Conservation (phyloP, 2,797 vertebrate genomes). For the Muraenolepis orangiensis region DNA sequence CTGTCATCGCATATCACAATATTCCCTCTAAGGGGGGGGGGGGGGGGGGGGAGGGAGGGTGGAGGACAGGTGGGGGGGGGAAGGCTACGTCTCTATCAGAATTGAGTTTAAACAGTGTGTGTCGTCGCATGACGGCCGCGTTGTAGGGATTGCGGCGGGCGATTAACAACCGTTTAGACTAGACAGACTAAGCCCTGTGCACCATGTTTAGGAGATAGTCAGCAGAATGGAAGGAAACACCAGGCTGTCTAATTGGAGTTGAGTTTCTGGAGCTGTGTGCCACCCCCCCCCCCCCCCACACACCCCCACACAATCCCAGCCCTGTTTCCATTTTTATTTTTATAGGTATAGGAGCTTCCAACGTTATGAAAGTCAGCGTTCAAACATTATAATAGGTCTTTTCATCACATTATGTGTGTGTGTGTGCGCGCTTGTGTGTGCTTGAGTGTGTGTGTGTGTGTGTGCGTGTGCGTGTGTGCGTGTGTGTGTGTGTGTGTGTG, state of each 20-base stretch:
- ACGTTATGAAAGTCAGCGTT: constrained; percentile 15
- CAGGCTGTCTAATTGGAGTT: constrained; percentile 32
- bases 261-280: constrained; percentile 48
- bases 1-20: background rate
- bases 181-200: constrained; percentile 13
- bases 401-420: constrained; percentile 8
- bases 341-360: constrained; percentile 23
- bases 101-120: background rate
- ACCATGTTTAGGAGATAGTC: constrained; percentile 26
- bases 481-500: background rate
- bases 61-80: no score
- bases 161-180: constrained; percentile 1
- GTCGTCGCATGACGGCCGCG: background rate
- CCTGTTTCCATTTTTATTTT: constrained; percentile 27
- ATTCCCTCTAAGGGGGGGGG: background rate
- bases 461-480: constrained; percentile 10
- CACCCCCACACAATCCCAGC: no score
- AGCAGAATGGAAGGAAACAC: constrained; percentile 47
- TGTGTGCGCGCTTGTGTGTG: background rate
- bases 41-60: no score
- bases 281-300: constrained; percentile 19
- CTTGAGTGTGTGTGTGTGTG: constrained; percentile 7
- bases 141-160: background rate
- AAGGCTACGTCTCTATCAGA: background rate
- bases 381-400: constrained; percentile 27